These are phyloP conservation scores for Erythrocercus mccallii DNA, from an alignment of 2,113 vertebrate species.

Conservation along the genomic window DNA sequence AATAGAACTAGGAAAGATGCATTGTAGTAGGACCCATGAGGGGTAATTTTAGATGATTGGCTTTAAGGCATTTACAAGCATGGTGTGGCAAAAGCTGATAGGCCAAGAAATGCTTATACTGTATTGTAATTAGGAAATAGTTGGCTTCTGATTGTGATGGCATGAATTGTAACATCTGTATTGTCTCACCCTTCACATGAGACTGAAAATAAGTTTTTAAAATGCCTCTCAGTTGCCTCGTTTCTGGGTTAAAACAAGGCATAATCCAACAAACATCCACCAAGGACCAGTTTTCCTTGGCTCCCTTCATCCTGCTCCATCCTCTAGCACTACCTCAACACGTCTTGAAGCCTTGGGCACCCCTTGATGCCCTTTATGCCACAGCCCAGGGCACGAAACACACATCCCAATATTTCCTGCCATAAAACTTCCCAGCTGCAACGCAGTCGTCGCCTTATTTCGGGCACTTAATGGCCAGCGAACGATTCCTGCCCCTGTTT, in stretches of 20 bases:
- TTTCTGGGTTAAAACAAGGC: not conserved
- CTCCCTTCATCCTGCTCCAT: not conserved
- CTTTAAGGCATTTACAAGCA: not conserved
- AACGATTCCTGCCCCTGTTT: slow-evolving; percentile 35
- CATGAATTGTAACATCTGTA: not conserved
- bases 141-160: not conserved
- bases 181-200: not conserved
- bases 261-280: not conserved
- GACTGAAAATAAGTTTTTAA: not conserved
- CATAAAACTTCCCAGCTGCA: not conserved
- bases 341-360: accelerated
- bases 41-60: not conserved
- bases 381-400: not conserved
- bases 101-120: not conserved
- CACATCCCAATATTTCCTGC: not conserved
- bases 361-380: not conserved
- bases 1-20: not conserved
- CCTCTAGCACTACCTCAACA: not conserved
- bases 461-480: not conserved
- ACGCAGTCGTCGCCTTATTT: not conserved
- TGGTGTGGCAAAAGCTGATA: not conserved
- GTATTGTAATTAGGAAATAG: not conserved
- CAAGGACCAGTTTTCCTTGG: not conserved
- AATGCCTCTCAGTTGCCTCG: not conserved
- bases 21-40: not conserved